Evolutionary conservation across 2,113 vertebrate genomes (phyloP).

Genomic region (Larimichthys polyactis): DNA sequence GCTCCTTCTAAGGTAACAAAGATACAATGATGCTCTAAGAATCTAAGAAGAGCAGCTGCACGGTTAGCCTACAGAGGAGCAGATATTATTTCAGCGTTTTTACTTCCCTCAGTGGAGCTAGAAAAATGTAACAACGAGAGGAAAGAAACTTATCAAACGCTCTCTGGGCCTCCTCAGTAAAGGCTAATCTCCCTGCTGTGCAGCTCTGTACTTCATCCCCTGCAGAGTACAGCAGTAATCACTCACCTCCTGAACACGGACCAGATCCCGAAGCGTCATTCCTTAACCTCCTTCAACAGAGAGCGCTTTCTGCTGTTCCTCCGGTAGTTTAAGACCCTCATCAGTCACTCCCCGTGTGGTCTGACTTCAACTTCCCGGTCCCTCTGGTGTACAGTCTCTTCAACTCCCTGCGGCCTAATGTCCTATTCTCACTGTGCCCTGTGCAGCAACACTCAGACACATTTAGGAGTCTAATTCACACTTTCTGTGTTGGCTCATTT

Average conservation of each 20-base stretch:
- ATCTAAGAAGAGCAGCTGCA: neutral
- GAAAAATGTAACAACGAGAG: conserved; percentile 40
- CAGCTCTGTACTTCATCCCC: conserved; percentile 29
- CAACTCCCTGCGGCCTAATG: conserved; percentile 24
- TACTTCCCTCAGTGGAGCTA: neutral
- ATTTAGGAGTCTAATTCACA: neutral
- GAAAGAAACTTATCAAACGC: conserved; percentile 31
- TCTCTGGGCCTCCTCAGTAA: conserved; percentile 10
- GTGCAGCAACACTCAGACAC: neutral
- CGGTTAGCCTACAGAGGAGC: neutral
- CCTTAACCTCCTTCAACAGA: conserved; percentile 43
- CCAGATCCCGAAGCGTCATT: conserved; percentile 36
- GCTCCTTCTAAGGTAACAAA: too few relatives aligned
- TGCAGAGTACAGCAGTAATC: conserved; percentile 43
- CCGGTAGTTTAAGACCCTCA: conserved; percentile 32
- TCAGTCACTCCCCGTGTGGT: conserved; percentile 56
- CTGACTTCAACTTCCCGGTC: conserved; percentile 10
- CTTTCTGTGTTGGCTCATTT: conserved; percentile 21
- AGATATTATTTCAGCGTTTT: neutral
- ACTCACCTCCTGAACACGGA: conserved; percentile 37
- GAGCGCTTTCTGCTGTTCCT: conserved; percentile 9
- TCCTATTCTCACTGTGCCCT: conserved; percentile 15
- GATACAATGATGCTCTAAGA: neutral
- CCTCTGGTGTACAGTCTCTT: conserved; percentile 26
- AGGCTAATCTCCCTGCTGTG: conserved; percentile 41